Base-by-base conservation (phyloP, 2,888 invertebrate species). In the Drosophila pullipes region DNA sequence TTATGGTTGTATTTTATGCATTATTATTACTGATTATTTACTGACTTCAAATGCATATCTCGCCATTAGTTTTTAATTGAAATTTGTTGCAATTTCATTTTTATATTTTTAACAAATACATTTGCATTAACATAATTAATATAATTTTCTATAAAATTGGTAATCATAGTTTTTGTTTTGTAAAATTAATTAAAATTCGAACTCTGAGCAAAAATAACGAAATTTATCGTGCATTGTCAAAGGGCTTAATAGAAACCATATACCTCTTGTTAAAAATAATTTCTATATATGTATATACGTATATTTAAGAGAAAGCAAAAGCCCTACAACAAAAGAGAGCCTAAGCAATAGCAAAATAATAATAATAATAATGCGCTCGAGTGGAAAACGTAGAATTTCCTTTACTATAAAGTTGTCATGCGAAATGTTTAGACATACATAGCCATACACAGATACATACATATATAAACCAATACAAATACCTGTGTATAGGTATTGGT, bases 311-410 rank as follows among this genome's bases (percentile, higher is more conserved):
- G 55, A 39, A 41, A 44, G 35, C 57, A 49, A 37, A 47, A 25
- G n/a, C 22, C 16, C 13, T 75, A 47, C 55, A 52, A 53, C 54
- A 54, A 53, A n/a, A 53, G 52, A 10, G 52, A 60, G 25, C 33
- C 31, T 18, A 25, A 41, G 61, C 61, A 64, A 61, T 47, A 50
- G 33, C 47, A 68, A 66, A 62, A 62, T 67, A 63, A 44, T 53
- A 52, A 63, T 28, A 62, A 53, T 61, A 82, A 86, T 83, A 75
- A 70, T 83, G 84, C 82, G 84, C 84, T 78, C 81, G 83, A 86
- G 78, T 83, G 84, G 82, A 86, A 83, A 86, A 83, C 84, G 84
- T 83, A 66, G 54, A 83, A 50, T 76, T 71, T 59, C 58, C 65
- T 65, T 65, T 57, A 30, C 41, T 22, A 53, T 55, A 25, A 74